Conservation (phyloP, 2,888 invertebrate species). For the Apoderus coryli region DNA sequence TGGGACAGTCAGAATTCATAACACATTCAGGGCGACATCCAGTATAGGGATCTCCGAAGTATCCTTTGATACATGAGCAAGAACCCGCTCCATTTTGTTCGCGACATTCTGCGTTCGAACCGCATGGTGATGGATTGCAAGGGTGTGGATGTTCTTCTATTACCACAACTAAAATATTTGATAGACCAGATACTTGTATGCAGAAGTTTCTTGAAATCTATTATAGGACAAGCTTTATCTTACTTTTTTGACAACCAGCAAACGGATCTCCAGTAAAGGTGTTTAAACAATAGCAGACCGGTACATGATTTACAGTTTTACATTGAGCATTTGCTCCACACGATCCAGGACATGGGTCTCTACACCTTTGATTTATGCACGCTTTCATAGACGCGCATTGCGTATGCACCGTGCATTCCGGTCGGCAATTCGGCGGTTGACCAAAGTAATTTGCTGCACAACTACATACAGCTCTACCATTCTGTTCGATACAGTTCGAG, state of each 20-base stretch:
- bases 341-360: conserved; percentile 59
- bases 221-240: too few relatives aligned
- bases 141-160: conserved; percentile 42
- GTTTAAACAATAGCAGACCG: conserved; percentile 55
- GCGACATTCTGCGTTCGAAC: conserved; percentile 72
- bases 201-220: too few relatives aligned
- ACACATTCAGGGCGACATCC: conserved; percentile 81
- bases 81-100: conserved; percentile 69
- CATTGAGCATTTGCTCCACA: conserved; percentile 61
- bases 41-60: conserved; percentile 73
- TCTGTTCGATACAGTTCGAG: conserved; percentile 53
- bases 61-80: conserved; percentile 67
- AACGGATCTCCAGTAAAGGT: conserved; percentile 69
- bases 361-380: conserved; percentile 57
- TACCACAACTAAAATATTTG: conserved; percentile 38
- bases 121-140: conserved; percentile 75
- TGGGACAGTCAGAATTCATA: conserved; percentile 70
- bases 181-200: too few relatives aligned
- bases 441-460: conserved; percentile 62
- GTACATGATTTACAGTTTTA: conserved; percentile 53
- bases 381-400: conserved; percentile 59
- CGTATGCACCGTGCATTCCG: conserved; percentile 57
- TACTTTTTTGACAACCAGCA: conserved; percentile 47
- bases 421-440: conserved; percentile 63
- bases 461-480: conserved; percentile 56